Percentiles rank a stretch among this genome's conserved stretches.
Evolutionary conservation across 2,888 invertebrate species (phyloP).

Genomic region (Polia nebulosa): DNA sequence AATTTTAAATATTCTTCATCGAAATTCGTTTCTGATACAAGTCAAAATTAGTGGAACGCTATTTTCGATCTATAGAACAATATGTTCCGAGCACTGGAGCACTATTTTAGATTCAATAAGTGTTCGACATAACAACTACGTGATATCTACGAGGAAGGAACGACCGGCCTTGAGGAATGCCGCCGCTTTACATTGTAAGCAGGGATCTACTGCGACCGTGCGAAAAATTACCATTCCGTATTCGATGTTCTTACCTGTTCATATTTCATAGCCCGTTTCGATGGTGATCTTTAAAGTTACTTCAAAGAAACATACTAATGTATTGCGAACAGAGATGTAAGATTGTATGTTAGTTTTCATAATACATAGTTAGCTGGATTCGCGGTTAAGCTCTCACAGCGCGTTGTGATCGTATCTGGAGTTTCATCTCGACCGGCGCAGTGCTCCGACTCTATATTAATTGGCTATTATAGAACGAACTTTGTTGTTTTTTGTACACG

Average conservation of each 20-base stretch:
- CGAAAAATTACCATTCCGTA: constrained; percentile 53
- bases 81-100: constrained; percentile 45
- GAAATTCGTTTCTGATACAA: background rate
- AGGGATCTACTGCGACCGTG: constrained; percentile 50
- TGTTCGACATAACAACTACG: constrained; percentile 65
- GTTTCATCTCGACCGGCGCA: constrained; percentile 71
- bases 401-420: constrained; percentile 72
- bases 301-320: constrained; percentile 37
- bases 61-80: constrained; percentile 47
- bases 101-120: constrained; percentile 69
- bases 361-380: constrained; percentile 52
- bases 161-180: constrained; percentile 88
- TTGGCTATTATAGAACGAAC: constrained; percentile 62
- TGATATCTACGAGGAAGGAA: constrained; percentile 75
- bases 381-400: constrained; percentile 65
- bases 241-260: constrained; percentile 34
- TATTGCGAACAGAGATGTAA: constrained; percentile 23
- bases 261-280: constrained; percentile 11
- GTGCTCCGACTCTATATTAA: constrained; percentile 57
- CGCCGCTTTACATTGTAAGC: constrained; percentile 70
- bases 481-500: constrained; percentile 53
- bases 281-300: background rate
- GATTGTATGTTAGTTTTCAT: constrained; percentile 31
- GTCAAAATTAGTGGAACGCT: constrained; percentile 9
- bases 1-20: background rate